Base-by-base conservation (phyloP, 1,140 invertebrate species). In the Neoseiulus cucumeris region DNA sequence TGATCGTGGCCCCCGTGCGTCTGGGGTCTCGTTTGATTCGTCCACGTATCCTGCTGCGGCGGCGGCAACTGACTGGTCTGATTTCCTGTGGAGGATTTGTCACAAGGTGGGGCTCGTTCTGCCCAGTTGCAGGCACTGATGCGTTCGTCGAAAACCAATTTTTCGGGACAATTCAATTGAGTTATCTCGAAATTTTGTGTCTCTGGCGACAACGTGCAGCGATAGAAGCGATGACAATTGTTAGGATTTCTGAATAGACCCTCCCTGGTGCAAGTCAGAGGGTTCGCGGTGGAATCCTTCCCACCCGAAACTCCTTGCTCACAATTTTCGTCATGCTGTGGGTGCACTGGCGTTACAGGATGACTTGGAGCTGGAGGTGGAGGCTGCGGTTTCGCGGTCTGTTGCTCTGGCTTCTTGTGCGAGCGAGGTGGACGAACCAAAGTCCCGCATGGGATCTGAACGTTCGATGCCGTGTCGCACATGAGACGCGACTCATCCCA, bases 211-310 rank as follows among this genome's bases (percentile, higher is more conserved):
- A 68, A 59, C 7, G 45, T 44, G 55, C 68, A 69, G 4, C 66
- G 66, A 39, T 66, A 69, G 44, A 69, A 69, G 14, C 14, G 17
- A 17, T 41, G 30, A 41, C 68, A 69, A 29, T 69, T 66, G n/a
- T 68, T 29, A 5, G 68, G 68, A 42, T 68, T 18, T n/a, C 66
- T 29, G 42, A 66, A 68, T 18, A 65, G 68, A 18, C 68, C 68
- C 25, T 28, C 45, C 17, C 41, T 22, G 18, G 2, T 30, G 28
- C 67, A 68, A 25, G 22, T 25, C 7, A 44, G 29, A 14, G 42
- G 39, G 33, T 4, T 33, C 14, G 51, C 51, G 22, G 14, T 25
- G 14, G 51, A 20, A 33, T 59, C 22, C 0, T 25, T 59, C 22
- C 51, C 51, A 5, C 33, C 14, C 33, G 22, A 33, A 25, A 33